Base-by-base conservation (phyloP, 2,113 vertebrate genomes). In the Labeo catla region DNA sequence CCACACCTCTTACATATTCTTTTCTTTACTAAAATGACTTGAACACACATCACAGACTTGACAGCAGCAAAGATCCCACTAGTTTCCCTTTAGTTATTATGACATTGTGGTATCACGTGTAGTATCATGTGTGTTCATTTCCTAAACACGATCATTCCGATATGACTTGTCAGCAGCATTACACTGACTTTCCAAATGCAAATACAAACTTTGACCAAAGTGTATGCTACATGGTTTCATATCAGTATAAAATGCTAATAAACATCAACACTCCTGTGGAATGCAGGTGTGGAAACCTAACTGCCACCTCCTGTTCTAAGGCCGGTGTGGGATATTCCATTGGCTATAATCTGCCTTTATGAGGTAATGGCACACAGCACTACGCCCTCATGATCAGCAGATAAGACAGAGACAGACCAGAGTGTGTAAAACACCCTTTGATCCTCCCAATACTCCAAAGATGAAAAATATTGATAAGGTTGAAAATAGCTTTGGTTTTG, bases 391-490 rank as follows among this genome's bases (percentile, higher is more conserved):
- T 80, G 80, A 86, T 82, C 23, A 10, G 59, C 76, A 86, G 82
- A 88, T 88, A 77, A 86, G 74, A 43, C 43, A 11, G 36, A 78
- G 21, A 50, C 34, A 86, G 47, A 59, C 45, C 52, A 52, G 34
- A 66, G 76, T 3, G 28, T 39, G 70, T 59, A 59, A 45, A 23
- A 28, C 76, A 59, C 13, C 78, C 65, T 87, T 87, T 87, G 87
- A 89, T 83, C 78, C 78, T 73, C 54, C 61, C 66, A 89, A 80
- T 52, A 54, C 57, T 85, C 57, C 47, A 8, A 13, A 54, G 76
- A 86, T 84, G 65, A 86, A 43, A 79, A 61, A 34, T 39, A 83
- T 83, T 19, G 52, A 63, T 77, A 81, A 78, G 73, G 12, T 78
- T 74, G 57, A 68, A 76, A 49, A 73, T 74, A 77, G 68, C 13